Evolutionary conservation across 1,140 invertebrate species (phyloP), one percentile per base, ranked within the genome.

Genomic region (Papilio dardanus): DNA sequence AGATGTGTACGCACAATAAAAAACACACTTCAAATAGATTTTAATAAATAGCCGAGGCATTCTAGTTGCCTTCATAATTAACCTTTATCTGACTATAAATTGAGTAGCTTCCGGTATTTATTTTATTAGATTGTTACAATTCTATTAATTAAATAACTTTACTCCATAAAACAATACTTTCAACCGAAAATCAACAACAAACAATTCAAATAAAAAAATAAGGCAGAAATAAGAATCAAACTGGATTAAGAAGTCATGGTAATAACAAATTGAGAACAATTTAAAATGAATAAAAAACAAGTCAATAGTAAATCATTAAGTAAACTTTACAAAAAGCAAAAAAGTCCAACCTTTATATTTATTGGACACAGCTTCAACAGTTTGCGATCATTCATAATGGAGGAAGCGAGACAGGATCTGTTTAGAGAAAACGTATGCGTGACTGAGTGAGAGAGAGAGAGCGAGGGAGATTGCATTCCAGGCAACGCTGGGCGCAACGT

Each of bases 381-480:
- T 84, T 79, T 74, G 76, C 78, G 79, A 79, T 83, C 89, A 92
- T 92, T 92, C 90, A 92, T 88, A 85, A 88, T 77, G 81, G 89
- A 84, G 82, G 77, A 85, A 90, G 86, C 77, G 88, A 89, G 88
- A 92, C 78, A 75, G 76, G 82, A 8, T 16, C 1, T 54, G 30
- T 58, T 35, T 19, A 31, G 81, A 84, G 83, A 88, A 89, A 89
- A 82, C 84, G 79, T 71, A 80, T 76, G 80, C 77, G 73, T 82
- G 86, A 81, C 76, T 71, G 88, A 92, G 86, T 86, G 89, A 89
- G 86, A 80, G 75, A 71, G 88, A 91, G 86, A 85, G 86, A 89
- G 88, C 80, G 77, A 89, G 84, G 80, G 83, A 91, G 88, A 91
- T 90, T 91, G 91, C 89, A 91, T 91, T 92, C 91, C 90, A 76